Conservation (phyloP, 2,113 vertebrate species). For the Oceanites oceanicus region DNA sequence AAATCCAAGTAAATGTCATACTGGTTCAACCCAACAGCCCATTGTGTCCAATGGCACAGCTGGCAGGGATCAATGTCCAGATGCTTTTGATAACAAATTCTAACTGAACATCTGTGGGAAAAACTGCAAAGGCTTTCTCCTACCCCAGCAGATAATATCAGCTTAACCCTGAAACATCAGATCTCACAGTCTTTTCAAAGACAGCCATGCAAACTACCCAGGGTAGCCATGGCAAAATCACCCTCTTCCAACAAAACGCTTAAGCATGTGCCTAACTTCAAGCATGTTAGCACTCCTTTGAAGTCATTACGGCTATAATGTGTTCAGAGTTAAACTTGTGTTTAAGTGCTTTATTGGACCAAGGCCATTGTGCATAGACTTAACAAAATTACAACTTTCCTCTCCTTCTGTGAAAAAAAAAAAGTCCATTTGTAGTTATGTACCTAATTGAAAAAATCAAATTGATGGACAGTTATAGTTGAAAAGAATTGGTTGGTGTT, state of each 20-base stretch:
- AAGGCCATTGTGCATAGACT: not conserved
- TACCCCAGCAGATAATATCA: not conserved
- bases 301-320: not conserved
- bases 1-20: not conserved
- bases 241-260: not conserved
- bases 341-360: constrained; percentile 17
- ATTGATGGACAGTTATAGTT: not conserved
- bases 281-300: not conserved
- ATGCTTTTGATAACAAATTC: not conserved
- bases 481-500: not conserved
- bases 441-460: not conserved
- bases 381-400: not conserved
- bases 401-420: not conserved
- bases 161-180: not conserved
- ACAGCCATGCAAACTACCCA: not conserved
- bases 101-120: not conserved
- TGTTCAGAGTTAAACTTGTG: not conserved
- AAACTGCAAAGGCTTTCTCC: not conserved
- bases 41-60: not conserved
- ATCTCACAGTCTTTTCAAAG: not conserved
- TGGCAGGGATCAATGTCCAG: not conserved
- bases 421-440: not conserved
- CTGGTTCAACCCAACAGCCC: not conserved
- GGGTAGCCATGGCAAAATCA: not conserved
- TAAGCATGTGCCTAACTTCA: not conserved